Base-by-base conservation (phyloP, 2,797 vertebrate species). In the Characodon lateralis region DNA sequence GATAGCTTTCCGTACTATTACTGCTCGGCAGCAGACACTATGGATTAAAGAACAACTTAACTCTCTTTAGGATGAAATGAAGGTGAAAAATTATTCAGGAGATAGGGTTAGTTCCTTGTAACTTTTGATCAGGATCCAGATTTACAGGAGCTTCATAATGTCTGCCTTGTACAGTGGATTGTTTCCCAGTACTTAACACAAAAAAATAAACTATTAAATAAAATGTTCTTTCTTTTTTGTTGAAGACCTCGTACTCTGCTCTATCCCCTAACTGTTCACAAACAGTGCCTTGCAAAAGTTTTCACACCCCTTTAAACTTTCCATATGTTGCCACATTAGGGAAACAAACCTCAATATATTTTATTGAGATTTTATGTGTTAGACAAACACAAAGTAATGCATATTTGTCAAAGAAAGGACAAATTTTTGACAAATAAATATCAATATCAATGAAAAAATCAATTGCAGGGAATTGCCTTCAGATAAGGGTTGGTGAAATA, bases 1-100 rank as follows among this genome's bases (percentile, higher is more conserved):
- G 91, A 89, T 78, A 78, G 85, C 81, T 87, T 79, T 71, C 80
- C 83, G 78, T 83, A 85, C 85, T 85, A 90, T 92, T 91, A 92
- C 80, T 85, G 89, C 84, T 81, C 78, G 26, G 91, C 89, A 85
- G 59, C 83, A 90, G 89, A 88, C 86, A 76, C 68, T 82, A 80
- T 86, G 83, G 79, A 81, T 84, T 90, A 91, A 81, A 88, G 75
- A 76, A 78, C 86, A 68, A 35, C 85, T 92, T 87, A 81, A 78
- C 56, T 82, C 85, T 86, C 58, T 81, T 90, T 86, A 53, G 76
- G 72, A 77, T 83, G 66, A 83, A 78, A 84, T 83, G 85, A 83
- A 80, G 73, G 61, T 83, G 78, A 90, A 89, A 82, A 71, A 90
- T 89, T 76, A 89, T 68, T 89, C 85, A 89, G 86, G 83, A 80